These are phyloP conservation scores for Alauda arvensis DNA, from an alignment of 2,797 vertebrate species.

Conservation along the genomic window DNA sequence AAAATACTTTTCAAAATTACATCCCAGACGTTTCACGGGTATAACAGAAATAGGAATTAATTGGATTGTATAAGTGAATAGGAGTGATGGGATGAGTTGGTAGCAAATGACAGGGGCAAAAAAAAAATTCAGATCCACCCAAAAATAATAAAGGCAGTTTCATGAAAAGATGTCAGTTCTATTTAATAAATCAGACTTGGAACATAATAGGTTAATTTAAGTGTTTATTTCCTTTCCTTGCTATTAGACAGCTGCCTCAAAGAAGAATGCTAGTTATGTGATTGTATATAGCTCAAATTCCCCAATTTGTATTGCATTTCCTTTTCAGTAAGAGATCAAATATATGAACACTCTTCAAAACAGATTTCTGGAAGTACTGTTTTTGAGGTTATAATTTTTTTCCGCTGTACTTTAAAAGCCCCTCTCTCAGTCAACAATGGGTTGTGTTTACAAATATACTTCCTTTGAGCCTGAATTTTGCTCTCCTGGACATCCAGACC, in stretches of 20 bases:
- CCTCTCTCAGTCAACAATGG: constrained; percentile 51
- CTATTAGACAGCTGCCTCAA: constrained; percentile 16
- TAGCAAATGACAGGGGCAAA: background rate
- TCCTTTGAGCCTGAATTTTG: constrained; percentile 55
- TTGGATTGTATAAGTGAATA: background rate
- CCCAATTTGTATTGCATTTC: constrained; percentile 53
- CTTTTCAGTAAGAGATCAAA: constrained; percentile 58
- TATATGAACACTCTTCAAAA: constrained; percentile 31
- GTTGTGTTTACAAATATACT: constrained; percentile 59
- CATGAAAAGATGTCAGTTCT: background rate
- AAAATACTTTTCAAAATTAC: background rate
- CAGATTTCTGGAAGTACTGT: constrained; percentile 46
- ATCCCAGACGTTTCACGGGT: background rate
- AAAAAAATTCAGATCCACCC: background rate
- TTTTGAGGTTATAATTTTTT: constrained; percentile 41
- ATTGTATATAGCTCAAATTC: constrained; percentile 46
- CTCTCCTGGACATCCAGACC: constrained; percentile 55
- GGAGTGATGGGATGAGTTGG: background rate
- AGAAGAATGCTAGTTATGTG: constrained; percentile 57
- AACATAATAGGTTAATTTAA: constrained; percentile 26
- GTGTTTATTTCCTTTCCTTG: background rate
- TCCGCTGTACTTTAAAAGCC: constrained; percentile 42
- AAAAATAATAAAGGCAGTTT: constrained; percentile 8
- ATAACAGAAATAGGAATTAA: background rate
- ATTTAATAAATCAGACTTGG: background rate